Percentiles rank a stretch among this genome's conserved stretches.
Evolutionary conservation across 2,888 invertebrate genomes (phyloP).

Genomic region (Girardia tigrina): DNA sequence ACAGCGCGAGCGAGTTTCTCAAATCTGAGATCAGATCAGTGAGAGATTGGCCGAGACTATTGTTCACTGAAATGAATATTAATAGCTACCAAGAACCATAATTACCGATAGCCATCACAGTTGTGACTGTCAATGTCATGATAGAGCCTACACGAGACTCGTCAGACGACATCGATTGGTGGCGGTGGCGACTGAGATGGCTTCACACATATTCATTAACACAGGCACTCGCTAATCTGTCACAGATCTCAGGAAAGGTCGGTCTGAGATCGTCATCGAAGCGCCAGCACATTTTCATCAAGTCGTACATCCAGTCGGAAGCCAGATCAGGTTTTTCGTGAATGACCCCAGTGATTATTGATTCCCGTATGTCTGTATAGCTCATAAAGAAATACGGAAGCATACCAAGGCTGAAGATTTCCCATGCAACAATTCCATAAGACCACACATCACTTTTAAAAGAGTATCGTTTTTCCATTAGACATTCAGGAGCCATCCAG

Average conservation of each 20-base stretch:
- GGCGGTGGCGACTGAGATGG: no score
- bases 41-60: no score
- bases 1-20: no score
- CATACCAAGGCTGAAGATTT: background rate
- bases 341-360: background rate
- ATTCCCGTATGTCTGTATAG: background rate
- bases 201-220: no score
- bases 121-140: no score
- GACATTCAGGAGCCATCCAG: background rate
- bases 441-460: constrained; percentile 6
- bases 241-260: background rate
- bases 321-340: background rate
- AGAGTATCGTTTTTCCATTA: background rate
- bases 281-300: background rate
- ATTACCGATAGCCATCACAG: no score
- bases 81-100: no score
- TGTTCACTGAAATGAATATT: no score
- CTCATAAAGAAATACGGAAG: background rate
- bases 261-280: background rate
- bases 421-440: background rate
- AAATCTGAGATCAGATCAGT: no score
- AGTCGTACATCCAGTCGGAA: background rate
- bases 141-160: no score
- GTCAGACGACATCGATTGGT: no score
- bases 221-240: no score